Evolutionary conservation across 2,113 vertebrate species (phyloP), one percentile per base, ranked within the genome.

Genomic region (Climacteris rufus): DNA sequence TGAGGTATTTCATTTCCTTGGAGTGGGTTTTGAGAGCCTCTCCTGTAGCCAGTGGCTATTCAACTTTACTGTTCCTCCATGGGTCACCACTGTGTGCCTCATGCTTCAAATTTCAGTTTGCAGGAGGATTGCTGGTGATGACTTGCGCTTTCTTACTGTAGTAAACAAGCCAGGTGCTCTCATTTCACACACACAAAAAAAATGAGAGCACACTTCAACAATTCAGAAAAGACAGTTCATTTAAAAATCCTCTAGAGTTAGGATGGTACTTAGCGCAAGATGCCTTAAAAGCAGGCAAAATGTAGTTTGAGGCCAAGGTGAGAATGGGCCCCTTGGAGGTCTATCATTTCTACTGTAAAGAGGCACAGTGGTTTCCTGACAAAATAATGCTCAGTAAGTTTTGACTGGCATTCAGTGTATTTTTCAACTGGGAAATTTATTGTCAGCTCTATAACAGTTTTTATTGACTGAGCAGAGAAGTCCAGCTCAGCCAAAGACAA

Each of bases 41-140:
- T 33, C n/a, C 44, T 54, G 23, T 39, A 54, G 33, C 10, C 39
- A 42, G 1, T 56, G 13, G 6, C 14, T 60, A 11, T 76, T 12
- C 25, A 64, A 2, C 20, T 39, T 68, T 6, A 23, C 12, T 60
- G 0, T n/a, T 65, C 40, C 8, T 87, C 2, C 0, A 0, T 8
- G 22, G 30, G 25, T 57, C 49, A 44, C 20, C 20, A 5, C 9
- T 19, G 7, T 18, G 44, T 60, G 35, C 35, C 54, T 35, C 42
- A 27, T 31, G 15, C 18, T 72, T n/a, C 31, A 17, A 15, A 44
- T 15, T 16, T 39, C 9, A 18, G 17, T 31, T 78, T 31, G 15
- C 10, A 53, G 53, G 14, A 39, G 12, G 13, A 9, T 7, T 65
- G 25, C 40, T 54, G 22, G 4, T 14, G 47, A 12, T 13, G 11